Conservation (phyloP, 1,140 invertebrate genomes). For the Oppia nitens region DNA sequence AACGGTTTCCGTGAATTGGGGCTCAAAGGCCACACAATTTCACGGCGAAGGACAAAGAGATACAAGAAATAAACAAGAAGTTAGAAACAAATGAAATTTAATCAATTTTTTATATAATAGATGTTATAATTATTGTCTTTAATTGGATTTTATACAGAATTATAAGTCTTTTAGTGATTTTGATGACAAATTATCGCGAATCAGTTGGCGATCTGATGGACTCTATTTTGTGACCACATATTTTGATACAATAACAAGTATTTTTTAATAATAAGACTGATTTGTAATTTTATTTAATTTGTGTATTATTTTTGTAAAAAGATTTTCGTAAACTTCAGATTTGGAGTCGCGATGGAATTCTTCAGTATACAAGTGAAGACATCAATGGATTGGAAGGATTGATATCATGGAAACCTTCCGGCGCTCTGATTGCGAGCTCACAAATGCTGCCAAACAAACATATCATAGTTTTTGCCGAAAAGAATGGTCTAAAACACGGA, state of each 20-base stretch:
- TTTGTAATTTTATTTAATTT: too few species aligned
- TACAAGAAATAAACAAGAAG: constrained; percentile 26
- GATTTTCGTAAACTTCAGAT: constrained; percentile 44
- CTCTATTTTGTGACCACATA: constrained; percentile 58
- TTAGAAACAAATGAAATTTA: neutral
- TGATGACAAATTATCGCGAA: constrained; percentile 38
- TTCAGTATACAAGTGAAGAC: constrained; percentile 53
- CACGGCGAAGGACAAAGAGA: constrained; percentile 74
- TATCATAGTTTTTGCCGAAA: constrained; percentile 69
- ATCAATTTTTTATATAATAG: constrained; percentile 8
- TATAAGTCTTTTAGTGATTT: constrained; percentile 30
- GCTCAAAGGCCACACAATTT: constrained; percentile 86
- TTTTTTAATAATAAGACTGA: too few species aligned
- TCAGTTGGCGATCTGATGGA: constrained; percentile 71
- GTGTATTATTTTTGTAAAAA: constrained; percentile 13
- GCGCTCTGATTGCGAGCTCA: constrained; percentile 54
- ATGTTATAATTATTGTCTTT: neutral
- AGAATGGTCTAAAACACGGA: constrained; percentile 73
- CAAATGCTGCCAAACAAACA: constrained; percentile 41
- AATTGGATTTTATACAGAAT: neutral
- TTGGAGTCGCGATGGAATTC: constrained; percentile 49
- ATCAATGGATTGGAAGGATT: constrained; percentile 45
- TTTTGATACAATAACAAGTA: constrained; percentile 30
- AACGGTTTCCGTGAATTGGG: constrained; percentile 78
- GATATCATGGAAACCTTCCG: constrained; percentile 59